Evolutionary conservation across 2,888 invertebrate species (phyloP).

Genomic region (Andrena minutula): DNA sequence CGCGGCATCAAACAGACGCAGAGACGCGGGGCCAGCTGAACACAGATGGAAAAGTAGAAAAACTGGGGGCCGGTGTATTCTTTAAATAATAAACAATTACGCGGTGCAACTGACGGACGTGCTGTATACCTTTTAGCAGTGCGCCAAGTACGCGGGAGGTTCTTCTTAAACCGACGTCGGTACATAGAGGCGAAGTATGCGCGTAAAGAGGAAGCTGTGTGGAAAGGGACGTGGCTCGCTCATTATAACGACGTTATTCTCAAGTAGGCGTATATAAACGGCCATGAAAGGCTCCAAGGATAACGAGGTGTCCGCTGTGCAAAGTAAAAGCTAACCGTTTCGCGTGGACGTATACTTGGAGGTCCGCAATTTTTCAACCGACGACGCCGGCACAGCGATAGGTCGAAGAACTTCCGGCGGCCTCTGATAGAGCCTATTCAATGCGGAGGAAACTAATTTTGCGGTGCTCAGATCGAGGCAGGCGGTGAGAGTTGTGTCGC

Average conservation of each 20-base stretch:
- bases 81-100: slow-evolving; percentile 51
- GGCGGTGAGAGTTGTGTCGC: neutral
- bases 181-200: slow-evolving; percentile 8
- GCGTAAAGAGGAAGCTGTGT: slow-evolving; percentile 26
- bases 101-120: neutral
- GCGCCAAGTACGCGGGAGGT: neutral
- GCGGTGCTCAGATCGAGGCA: neutral
- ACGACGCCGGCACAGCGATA: slow-evolving; percentile 17
- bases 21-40: neutral
- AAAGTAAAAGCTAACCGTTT: slow-evolving; percentile 44
- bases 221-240: slow-evolving; percentile 41
- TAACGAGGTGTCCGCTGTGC: slow-evolving; percentile 59
- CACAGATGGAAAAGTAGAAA: too few species aligned
- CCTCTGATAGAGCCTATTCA: slow-evolving; percentile 19
- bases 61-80: neutral
- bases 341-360: slow-evolving; percentile 33
- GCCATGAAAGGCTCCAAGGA: slow-evolving; percentile 51
- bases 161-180: slow-evolving; percentile 16
- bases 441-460: slow-evolving; percentile 31
- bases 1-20: slow-evolving; percentile 6
- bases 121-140: neutral
- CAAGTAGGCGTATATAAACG: slow-evolving; percentile 61
- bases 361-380: neutral
- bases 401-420: slow-evolving; percentile 23
- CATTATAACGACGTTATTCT: slow-evolving; percentile 65